These are phyloP conservation scores for Rhopilema esculentum DNA, from an alignment of 30 jellyfish, hydroid and myxozoan genomes.

Conservation along the genomic window DNA sequence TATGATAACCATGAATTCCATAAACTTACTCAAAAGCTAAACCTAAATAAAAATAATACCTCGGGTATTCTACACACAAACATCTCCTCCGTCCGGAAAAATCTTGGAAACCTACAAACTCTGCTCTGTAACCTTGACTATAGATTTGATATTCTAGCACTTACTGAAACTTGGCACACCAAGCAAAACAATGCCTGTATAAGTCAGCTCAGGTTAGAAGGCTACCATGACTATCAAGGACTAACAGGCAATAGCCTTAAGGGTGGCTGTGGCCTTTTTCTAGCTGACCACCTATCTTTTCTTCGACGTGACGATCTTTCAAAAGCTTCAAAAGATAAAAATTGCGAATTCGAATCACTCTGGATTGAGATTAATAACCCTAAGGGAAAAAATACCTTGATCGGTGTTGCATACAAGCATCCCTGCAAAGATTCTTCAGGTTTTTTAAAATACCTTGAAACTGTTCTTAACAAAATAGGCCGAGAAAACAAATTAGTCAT, in stretches of 20 bases:
- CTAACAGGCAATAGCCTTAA: slow-evolving; percentile 8
- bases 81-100: too few relatives aligned
- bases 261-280: slow-evolving; percentile 32
- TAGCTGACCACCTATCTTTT: slow-evolving; percentile 9
- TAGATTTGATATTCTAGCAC: background rate
- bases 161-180: too few relatives aligned
- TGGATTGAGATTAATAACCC: slow-evolving; percentile 19
- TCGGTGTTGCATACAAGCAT: slow-evolving; percentile 25
- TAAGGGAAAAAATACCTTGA: slow-evolving; percentile 1
- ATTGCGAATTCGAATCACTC: slow-evolving; percentile 12
- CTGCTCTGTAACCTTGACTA: background rate
- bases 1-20: too few relatives aligned
- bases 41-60: too few relatives aligned
- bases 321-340: background rate
- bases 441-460: background rate
- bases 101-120: too few relatives aligned
- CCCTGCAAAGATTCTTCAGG: slow-evolving; percentile 12
- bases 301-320: slow-evolving; percentile 16
- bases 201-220: slow-evolving; percentile 2
- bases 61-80: too few relatives aligned
- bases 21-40: too few relatives aligned
- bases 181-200: background rate
- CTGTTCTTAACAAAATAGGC: background rate
- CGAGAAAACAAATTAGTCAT: slow-evolving; percentile 2
- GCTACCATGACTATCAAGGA: slow-evolving; percentile 16